Evolutionary conservation across 2,113 vertebrate genomes (phyloP), one percentile per base, ranked within the genome.

Genomic region (Apeltes quadracus): DNA sequence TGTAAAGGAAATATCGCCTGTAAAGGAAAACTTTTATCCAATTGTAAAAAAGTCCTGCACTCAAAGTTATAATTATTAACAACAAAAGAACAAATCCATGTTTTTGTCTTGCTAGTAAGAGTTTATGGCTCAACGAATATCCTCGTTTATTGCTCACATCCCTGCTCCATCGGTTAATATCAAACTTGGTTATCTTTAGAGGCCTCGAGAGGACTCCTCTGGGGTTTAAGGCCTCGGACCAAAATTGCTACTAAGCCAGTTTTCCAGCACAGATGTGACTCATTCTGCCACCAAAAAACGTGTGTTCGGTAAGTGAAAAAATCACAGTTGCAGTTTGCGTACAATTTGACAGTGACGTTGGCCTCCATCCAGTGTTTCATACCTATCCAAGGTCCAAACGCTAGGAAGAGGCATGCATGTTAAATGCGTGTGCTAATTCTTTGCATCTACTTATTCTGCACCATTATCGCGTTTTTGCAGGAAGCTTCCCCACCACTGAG

Each of bases 1-100:
- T 46, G 48, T 50, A 32, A 58, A 63, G 25, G 15, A 64, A 68
- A 69, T 20, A 23, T 72, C 44, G n/a, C n/a, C 50, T 50, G 34
- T 16, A 56, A 53, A 53, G 32, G 20, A 12, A 13, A 16, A 4
- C 32, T 38, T 44, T 13, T 11, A 51, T 50, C 8, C 27, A 55
- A 41, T 43, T 3, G 11, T 55, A 34, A 15, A 25, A 6, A 69
- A 18, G 73, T 57, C 10, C 39, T 6, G 36, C 59, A 36, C 25
- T 36, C 18, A 1, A 27, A 61, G 38, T 44, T 64, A 27, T 25
- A 51, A 48, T 71, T 44, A 54, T 29, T 56, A n/a, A 2, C 36
- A 57, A 14, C 4, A 10, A 41, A 61, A 44, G 1, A 61, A 61
- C 4, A 14, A 62, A 62, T 34, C 3, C 12, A 61, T 53, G 8